phyloP scores from a whole-genome alignment of 2,888 invertebrate genomes.

The Acrocyrtus sp. region DNA sequence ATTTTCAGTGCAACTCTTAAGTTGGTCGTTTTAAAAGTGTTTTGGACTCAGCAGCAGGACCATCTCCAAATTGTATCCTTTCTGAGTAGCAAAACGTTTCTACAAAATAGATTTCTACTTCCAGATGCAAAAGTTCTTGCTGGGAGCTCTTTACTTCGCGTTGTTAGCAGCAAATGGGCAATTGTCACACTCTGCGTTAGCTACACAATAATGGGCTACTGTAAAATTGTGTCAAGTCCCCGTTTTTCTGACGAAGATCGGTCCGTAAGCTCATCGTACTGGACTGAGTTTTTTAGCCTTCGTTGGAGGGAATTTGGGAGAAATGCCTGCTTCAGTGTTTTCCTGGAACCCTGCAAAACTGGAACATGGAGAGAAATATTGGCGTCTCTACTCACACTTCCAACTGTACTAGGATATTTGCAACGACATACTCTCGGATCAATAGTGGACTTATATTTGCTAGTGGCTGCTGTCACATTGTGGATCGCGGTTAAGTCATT shows the following conservation, averaged over 20 bases:
- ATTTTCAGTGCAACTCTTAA: neutral
- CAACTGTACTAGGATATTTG: neutral
- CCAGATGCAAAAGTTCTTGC: no score
- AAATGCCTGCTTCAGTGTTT: constrained; percentile 3
- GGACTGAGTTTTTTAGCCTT: neutral
- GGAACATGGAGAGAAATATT: neutral
- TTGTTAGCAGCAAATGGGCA: no score
- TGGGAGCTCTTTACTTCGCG: no score
- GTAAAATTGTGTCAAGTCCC: no score
- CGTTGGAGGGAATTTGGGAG: constrained; percentile 3
- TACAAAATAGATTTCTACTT: no score
- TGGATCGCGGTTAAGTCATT: constrained; percentile 1
- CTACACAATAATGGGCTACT: no score
- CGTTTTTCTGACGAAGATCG: no score
- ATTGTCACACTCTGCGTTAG: no score
- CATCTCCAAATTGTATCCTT: neutral
- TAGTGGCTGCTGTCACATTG: neutral
- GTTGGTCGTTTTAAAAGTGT: neutral
- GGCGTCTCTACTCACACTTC: neutral
- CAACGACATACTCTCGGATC: constrained; percentile 1
- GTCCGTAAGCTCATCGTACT: neutral
- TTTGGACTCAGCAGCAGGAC: neutral
- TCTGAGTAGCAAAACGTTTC: neutral
- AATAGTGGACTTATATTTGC: neutral
- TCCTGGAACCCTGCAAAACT: neutral